Evolutionary conservation across 1,140 invertebrate genomes (phyloP), one percentile per base, ranked within the genome.

Genomic region (Homarus americanus): DNA sequence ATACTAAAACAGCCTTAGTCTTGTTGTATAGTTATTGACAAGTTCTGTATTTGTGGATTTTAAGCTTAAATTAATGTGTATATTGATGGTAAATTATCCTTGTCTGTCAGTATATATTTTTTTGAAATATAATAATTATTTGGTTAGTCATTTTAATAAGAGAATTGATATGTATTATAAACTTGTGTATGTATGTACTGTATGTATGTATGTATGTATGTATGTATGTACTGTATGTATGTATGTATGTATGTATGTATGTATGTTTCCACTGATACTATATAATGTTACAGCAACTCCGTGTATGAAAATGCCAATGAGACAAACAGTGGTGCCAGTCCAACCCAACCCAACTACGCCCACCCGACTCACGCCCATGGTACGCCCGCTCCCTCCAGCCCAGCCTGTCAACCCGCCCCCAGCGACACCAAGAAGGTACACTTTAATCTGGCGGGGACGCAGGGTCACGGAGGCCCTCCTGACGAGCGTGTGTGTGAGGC

Each of bases 341-440:
- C 75, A 36, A 84, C 83, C 4, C 66, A 79, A 49, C 80, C 44
- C 53, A 69, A 36, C 66, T 85, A 76, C 40, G 76, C 34, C 76
- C 78, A 83, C 58, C 38, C 78, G 12, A 69, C 41, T 76, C 69
- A 92, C 80, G 73, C 90, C 87, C 63, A 91, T 69, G 28, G 73
- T 76, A 69, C 73, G 78, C 87, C 53, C 69, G 34, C 53, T 73
- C 80, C 69, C 17, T 58, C 86, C 38, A 86, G 92, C 58, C 79
- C 80, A 72, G 90, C 85, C 84, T 66, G 91, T 82, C 87, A 89
- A 4, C 89, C 91, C 24, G 72, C 53, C 28, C n/a, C n/a, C n/a
- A 38, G 83, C 7, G 91, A 80, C 72, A 44, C 87, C 83, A 92
- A 91, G 88, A 92, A 91, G 92, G 92, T 91, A 91, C 80, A 89